These are phyloP conservation scores for Ctenopoma multispine DNA, from an alignment of 2,797 vertebrate species.

Conservation along the genomic window DNA sequence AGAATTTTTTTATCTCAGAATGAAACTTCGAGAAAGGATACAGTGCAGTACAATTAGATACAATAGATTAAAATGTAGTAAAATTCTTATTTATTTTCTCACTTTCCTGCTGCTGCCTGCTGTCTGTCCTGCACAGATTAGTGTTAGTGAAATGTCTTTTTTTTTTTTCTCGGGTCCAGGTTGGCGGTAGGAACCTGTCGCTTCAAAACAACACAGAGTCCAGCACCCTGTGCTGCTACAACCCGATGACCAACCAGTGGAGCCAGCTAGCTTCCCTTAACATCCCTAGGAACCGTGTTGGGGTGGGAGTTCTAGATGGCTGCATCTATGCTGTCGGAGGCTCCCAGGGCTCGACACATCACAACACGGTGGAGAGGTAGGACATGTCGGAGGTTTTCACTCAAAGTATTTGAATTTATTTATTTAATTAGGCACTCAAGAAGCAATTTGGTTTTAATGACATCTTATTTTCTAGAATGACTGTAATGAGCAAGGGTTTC, in stretches of 20 bases:
- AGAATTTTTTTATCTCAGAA: slow-evolving; percentile 1
- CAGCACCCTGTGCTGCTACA: slow-evolving; percentile 84
- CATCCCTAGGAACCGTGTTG: slow-evolving; percentile 86
- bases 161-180: slow-evolving; percentile 42
- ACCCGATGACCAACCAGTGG: slow-evolving; percentile 90
- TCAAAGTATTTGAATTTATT: slow-evolving; percentile 14
- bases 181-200: slow-evolving; percentile 86
- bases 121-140: not conserved
- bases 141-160: not conserved
- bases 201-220: slow-evolving; percentile 83
- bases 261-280: slow-evolving; percentile 81
- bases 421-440: slow-evolving; percentile 12
- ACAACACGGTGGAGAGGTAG: slow-evolving; percentile 87
- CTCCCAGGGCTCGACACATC: slow-evolving; percentile 85
- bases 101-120: not conserved
- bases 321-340: slow-evolving; percentile 88
- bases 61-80: not conserved
- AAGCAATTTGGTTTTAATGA: slow-evolving; percentile 49
- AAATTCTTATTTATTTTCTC: not conserved
- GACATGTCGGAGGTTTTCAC: slow-evolving; percentile 2
- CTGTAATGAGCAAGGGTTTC: slow-evolving; percentile 12
- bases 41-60: not conserved
- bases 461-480: slow-evolving; percentile 29
- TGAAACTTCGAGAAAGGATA: not conserved
- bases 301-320: slow-evolving; percentile 84